phyloP scores from a whole-genome alignment of 1,140 invertebrate genomes.

The Tetraneura akinire region DNA sequence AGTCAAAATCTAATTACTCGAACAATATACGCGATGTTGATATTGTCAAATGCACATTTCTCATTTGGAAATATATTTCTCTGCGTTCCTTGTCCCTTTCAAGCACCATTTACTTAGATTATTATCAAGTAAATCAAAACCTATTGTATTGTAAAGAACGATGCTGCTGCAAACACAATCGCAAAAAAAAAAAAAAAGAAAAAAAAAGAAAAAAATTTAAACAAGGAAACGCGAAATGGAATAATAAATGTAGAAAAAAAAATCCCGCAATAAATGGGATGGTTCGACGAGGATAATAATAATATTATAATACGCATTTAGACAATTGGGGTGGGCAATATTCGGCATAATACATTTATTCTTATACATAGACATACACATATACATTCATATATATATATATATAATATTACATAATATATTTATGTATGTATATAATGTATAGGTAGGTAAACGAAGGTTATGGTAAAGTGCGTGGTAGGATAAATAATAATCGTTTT shows the following conservation, averaged over 20 bases:
- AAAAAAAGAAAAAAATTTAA: background rate
- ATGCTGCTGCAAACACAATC: background rate
- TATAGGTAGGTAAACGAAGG: background rate
- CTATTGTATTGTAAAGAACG: constrained; percentile 12
- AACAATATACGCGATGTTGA: constrained; percentile 43
- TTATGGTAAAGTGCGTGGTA: too few species aligned
- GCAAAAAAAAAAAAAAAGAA: background rate
- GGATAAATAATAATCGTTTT: background rate
- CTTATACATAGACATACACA: too few species aligned
- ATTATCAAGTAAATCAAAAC: constrained; percentile 48
- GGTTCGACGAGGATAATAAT: background rate
- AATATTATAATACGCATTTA: background rate
- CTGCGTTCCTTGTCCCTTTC: background rate
- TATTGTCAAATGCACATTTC: constrained; percentile 46
- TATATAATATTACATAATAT: background rate
- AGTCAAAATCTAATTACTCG: constrained; percentile 37
- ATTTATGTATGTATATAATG: background rate
- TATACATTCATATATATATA: too few species aligned
- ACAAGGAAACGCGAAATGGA: background rate
- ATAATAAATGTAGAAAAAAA: too few species aligned
- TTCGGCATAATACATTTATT: background rate
- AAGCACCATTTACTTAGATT: constrained; percentile 44
- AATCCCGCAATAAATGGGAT: too few species aligned
- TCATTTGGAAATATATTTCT: constrained; percentile 32
- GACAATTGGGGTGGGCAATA: background rate